Evolutionary conservation across 1,140 invertebrate genomes (phyloP).

Genomic region (Tribolium castaneum): DNA sequence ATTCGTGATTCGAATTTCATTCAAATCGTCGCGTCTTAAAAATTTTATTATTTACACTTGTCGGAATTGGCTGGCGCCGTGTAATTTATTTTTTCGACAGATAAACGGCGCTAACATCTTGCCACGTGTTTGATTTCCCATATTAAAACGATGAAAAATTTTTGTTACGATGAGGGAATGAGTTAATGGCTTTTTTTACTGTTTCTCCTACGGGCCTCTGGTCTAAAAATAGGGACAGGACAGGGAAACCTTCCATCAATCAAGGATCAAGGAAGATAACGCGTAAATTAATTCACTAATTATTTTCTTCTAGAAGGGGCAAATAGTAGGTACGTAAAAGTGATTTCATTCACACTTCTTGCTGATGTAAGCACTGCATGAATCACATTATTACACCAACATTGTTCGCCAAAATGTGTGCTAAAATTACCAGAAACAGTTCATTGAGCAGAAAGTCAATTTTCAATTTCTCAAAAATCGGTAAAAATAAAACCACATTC

Average conservation of each 20-base stretch:
- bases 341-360: slow-evolving; percentile 9
- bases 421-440: slow-evolving; percentile 12
- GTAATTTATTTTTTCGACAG: slow-evolving; percentile 17
- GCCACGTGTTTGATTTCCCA: background rate
- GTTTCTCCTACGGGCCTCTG: background rate
- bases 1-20: background rate
- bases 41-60: background rate
- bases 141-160: background rate
- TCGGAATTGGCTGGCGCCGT: slow-evolving; percentile 4
- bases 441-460: slow-evolving; percentile 2
- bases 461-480: background rate
- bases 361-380: background rate
- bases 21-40: background rate
- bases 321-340: background rate
- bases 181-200: background rate
- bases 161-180: background rate
- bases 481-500: too few relatives aligned
- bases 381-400: background rate
- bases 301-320: background rate
- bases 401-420: slow-evolving; percentile 18
- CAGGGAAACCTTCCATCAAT: background rate
- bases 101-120: background rate
- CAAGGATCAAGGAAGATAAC: too few relatives aligned
- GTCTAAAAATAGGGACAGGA: background rate
- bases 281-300: background rate